Base-by-base conservation (phyloP, 1,140 invertebrate species). In the Drosophila virilis region DNA sequence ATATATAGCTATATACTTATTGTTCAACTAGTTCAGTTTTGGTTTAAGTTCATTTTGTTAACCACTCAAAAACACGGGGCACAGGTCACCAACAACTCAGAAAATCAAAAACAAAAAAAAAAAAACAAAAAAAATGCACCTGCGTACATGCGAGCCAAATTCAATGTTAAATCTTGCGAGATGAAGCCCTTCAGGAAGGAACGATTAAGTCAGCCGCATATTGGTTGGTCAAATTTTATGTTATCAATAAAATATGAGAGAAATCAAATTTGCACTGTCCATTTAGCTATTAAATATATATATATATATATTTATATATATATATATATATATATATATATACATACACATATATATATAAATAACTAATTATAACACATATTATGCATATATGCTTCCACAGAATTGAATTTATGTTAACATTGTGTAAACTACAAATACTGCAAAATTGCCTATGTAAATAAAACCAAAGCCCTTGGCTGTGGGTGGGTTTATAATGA, bases 401-500 rank as follows among this genome's bases (percentile, higher is more conserved):
- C 42, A 33, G 65, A 64, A 58, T 75, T 84, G 57, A 82, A 82
- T 76, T 81, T 76, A 88, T 77, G 70, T 86, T 75, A 72, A 55
- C 67, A 45, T 69, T 77, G 80, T 88, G 76, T 86, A 86, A 79
- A 77, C 61, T 71, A 54, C 22, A 35, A 72, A 51, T 66, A 66
- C 35, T 67, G 65, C 54, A 73, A 85, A 78, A 74, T 82, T 86
- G 61, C 83, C 83, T 71, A 72, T 86, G 83, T 86, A 86, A 86
- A 86, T 86, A 86, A 89, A 61, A 52, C 40, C 60, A 73, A 58
- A 43, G 40, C 65, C 78, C 78, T 70, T 64, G 65, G 76, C 83
- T 73, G 71, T 67, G 83, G 82, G 51, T 86, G 68, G 80, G 64
- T 65, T 74, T 57, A 60, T 74, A 73, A 59, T 46, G 9, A 59